phyloP scores from a whole-genome alignment of 2,888 invertebrate genomes.

The Sminthurinus aureus region DNA sequence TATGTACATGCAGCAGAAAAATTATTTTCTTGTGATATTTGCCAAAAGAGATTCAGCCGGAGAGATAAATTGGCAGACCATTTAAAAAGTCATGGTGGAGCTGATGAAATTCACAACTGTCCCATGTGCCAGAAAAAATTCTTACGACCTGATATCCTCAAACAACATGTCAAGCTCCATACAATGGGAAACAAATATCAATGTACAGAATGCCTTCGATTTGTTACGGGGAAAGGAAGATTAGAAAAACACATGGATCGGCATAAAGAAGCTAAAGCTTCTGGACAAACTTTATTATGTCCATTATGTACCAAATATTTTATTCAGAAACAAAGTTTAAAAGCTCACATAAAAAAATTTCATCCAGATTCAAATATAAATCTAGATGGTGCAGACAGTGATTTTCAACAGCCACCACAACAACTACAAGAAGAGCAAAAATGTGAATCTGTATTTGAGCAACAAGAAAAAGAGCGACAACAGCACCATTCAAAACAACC shows the following conservation, averaged over 20 bases:
- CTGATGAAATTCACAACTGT: slow-evolving; percentile 52
- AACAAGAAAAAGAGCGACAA: not conserved
- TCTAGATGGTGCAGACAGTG: slow-evolving; percentile 19
- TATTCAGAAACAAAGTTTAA: slow-evolving; percentile 53
- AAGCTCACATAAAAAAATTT: slow-evolving; percentile 53
- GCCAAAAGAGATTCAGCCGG: slow-evolving; percentile 50
- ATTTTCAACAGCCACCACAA: not conserved
- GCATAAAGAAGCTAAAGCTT: slow-evolving; percentile 51
- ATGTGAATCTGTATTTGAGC: too few relatives aligned
- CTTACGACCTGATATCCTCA: slow-evolving; percentile 52
- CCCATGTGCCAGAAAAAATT: slow-evolving; percentile 52
- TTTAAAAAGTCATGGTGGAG: slow-evolving; percentile 49
- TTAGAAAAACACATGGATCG: slow-evolving; percentile 53
- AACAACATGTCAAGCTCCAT: slow-evolving; percentile 54
- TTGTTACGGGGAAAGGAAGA: slow-evolving; percentile 50
- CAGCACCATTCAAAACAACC: not conserved
- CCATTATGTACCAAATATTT: slow-evolving; percentile 54
- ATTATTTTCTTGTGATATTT: slow-evolving; percentile 52
- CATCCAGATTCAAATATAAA: slow-evolving; percentile 46
- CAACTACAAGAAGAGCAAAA: not conserved
- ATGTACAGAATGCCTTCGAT: slow-evolving; percentile 54
- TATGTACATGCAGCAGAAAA: slow-evolving; percentile 55
- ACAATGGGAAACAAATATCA: slow-evolving; percentile 52
- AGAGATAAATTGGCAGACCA: slow-evolving; percentile 54
- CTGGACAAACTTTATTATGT: slow-evolving; percentile 47